A percentile compares a stretch with the other conserved stretches of the same genome.
Evolutionary conservation across 2,888 invertebrate genomes (phyloP).

Genomic region (Erebia ligea): DNA sequence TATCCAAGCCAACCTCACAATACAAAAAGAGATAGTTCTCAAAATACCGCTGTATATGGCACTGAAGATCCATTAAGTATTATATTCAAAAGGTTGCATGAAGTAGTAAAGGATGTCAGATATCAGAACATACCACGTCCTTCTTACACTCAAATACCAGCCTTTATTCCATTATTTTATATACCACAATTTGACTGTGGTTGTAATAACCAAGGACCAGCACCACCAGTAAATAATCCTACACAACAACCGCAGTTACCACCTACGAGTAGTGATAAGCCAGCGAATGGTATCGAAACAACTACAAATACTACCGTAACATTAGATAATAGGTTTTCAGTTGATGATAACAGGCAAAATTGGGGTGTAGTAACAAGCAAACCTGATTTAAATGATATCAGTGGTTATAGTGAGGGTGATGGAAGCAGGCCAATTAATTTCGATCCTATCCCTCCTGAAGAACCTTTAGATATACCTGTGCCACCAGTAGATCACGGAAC

Average conservation of each 20-base stretch:
- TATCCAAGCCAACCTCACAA: constrained; percentile 35
- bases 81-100: constrained; percentile 43
- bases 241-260: constrained; percentile 19
- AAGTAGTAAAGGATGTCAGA: constrained; percentile 38
- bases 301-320: constrained; percentile 37
- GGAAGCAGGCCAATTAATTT: constrained; percentile 68
- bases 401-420: constrained; percentile 47
- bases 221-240: constrained; percentile 23
- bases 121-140: constrained; percentile 36
- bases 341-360: constrained; percentile 62
- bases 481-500: constrained; percentile 58
- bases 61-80: constrained; percentile 39
- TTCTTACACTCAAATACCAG: constrained; percentile 31
- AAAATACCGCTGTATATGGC: constrained; percentile 40
- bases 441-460: constrained; percentile 49
- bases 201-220: constrained; percentile 28
- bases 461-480: constrained; percentile 45
- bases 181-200: constrained; percentile 37
- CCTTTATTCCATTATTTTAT: constrained; percentile 40
- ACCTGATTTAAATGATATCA: constrained; percentile 47
- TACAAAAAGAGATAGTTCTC: constrained; percentile 41
- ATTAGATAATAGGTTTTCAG: constrained; percentile 52
- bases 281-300: constrained; percentile 19
- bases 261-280: constrained; percentile 22
- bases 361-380: constrained; percentile 61